Evolutionary conservation across 1,140 invertebrate species (phyloP), one percentile per base, ranked within the genome.

Genomic region (Aphaenogaster floridana): DNA sequence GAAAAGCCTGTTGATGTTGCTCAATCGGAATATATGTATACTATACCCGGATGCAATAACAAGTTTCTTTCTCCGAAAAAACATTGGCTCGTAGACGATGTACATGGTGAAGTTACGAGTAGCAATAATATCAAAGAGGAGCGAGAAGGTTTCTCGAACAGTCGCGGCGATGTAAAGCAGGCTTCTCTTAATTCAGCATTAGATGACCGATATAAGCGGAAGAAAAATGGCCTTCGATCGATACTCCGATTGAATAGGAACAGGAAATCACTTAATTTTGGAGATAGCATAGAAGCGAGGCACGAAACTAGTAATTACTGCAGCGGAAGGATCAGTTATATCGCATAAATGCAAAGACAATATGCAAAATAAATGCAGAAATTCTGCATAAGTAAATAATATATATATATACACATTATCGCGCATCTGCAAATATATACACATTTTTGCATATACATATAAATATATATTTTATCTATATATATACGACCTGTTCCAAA

Each of bases 201-300:
- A 48, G 96, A 97, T 79, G 96, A 96, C 87, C 97, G 97, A 90
- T 96, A 97, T 83, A 97, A 97, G 28, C 95, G 96, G 68, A 97
- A 98, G 93, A 97, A 98, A 92, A 97, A 97, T 91, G 98, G 98
- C 28, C 97, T 98, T 28, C 97, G 97, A 0, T 97, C 97, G 6
- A 98, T 98, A 97, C 97, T 98, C 87, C 96, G 98, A 50, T 88
- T 95, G 21, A 95, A 94, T 0, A 95, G 95, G 54, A 95, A 95
- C 90, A 86, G 95, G 15, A 95, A 95, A 87, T 95, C 95, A 15
- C 91, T 95, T 5, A 95, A 95, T 88, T 95, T 95, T 78, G 95
- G 95, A 15, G 95, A 95, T 77, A 95, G 95, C 80, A 91, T 95
- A 77, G 95, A 95, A 50, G 81, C 91, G 8, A 90, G 94, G 52